Evolutionary conservation across 2,797 vertebrate genomes (phyloP).

Genomic region (Hipposideros larvatus): DNA sequence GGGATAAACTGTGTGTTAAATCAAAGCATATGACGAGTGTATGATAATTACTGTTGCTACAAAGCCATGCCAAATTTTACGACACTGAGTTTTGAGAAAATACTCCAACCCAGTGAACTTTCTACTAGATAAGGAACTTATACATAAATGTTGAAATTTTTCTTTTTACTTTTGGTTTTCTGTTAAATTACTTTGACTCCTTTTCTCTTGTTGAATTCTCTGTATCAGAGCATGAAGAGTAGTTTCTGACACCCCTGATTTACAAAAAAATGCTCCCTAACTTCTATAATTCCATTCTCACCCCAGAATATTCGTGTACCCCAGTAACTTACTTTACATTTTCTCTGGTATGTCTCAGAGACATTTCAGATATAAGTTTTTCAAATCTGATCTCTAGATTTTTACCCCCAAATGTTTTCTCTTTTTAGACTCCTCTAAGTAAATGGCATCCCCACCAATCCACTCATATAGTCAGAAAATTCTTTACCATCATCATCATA

Average conservation of each 20-base stretch:
- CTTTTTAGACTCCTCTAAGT: background rate
- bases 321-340: background rate
- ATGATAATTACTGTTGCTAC: background rate
- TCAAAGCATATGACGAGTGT: background rate
- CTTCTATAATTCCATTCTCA: background rate
- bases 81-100: background rate
- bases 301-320: background rate
- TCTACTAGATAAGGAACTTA: background rate
- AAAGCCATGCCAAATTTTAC: background rate
- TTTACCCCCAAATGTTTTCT: background rate
- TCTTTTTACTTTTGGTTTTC: slow-evolving; percentile 20
- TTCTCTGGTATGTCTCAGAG: background rate
- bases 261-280: background rate
- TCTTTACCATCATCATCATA: background rate
- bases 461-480: background rate
- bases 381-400: background rate
- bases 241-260: background rate
- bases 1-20: background rate
- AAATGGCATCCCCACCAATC: background rate
- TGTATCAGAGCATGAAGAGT: background rate
- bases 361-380: background rate
- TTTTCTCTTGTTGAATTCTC: background rate
- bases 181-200: background rate
- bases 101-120: background rate
- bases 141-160: background rate